Evolutionary conservation across 2,113 vertebrate species (phyloP), one percentile per base, ranked within the genome.

Genomic region (Callithrix jacchus): DNA sequence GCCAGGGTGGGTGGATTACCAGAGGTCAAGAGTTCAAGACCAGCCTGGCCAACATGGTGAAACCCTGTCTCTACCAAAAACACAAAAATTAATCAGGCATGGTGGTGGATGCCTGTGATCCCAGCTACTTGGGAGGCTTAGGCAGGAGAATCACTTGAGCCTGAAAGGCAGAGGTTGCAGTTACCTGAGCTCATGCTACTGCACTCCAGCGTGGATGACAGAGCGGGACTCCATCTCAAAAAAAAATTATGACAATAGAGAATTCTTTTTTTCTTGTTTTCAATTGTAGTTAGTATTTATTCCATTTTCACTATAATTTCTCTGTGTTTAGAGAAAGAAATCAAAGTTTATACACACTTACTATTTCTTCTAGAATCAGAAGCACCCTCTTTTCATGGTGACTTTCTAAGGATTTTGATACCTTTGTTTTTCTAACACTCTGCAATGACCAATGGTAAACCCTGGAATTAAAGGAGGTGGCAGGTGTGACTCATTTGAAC

Each of bases 291-390:
- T 84, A 83, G 11, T 64, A 32, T 52, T 40, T 80, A 56, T 23
- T 85, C 8, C 5, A 45, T 42, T 81, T 82, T 58, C 37, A 4
- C 64, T 61, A 14, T 86, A 35, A 71, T 71, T 91, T 37, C 32
- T 86, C 18, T 70, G 3, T 77, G 37, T 32, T n/a, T 84, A 32
- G 47, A 68, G 70, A 68, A 84, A 77, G 68, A 90, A 8, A 68
- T 37, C 20, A 76, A n/a, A 76, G 47, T 90, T 76, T 68, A 8
- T 54, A 13, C 23, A 1, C 16, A 23, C 21, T 64, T 49, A 77
- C n/a, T 45, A 9, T 90, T 84, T 45, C 27, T 85, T 90, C 17
- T 90, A 42, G 58, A 85, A 45, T 56, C 47, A 68, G 37, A 94
- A 77, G 13, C 30, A 32, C 17, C 23, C 23, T 77, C 68, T 37